Conservation (phyloP, 2,797 vertebrate genomes). For the Cynodonichthys magdalenae region DNA sequence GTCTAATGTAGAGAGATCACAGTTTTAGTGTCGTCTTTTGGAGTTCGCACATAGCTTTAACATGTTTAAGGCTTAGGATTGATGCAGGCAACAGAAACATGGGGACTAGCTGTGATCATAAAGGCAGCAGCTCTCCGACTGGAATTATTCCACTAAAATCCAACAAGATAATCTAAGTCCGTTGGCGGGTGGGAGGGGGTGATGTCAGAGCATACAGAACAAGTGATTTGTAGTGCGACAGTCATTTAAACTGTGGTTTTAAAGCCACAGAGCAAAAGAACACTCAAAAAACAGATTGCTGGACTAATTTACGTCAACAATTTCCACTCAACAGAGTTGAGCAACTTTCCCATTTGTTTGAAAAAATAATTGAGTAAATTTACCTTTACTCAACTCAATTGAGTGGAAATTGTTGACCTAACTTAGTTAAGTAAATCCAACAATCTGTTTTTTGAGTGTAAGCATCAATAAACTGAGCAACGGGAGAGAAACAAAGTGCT, state of each 20-base stretch:
- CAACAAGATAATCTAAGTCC: slow-evolving; percentile 24
- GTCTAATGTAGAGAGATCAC: slow-evolving; percentile 92
- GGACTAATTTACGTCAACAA: too few species aligned
- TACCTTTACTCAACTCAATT: too few species aligned
- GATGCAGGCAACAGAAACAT: slow-evolving; percentile 70
- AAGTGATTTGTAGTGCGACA: slow-evolving; percentile 49
- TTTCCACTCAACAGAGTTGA: too few species aligned
- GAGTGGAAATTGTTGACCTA: too few species aligned
- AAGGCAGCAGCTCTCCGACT: slow-evolving; percentile 69
- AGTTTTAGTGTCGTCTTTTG: slow-evolving; percentile 93
- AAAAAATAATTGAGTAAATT: too few species aligned
- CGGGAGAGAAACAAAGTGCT: slow-evolving; percentile 86
- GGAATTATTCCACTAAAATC: slow-evolving; percentile 32
- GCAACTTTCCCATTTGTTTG: too few species aligned
- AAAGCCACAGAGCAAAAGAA: slow-evolving; percentile 43
- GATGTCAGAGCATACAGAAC: slow-evolving; percentile 34
- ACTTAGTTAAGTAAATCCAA: too few species aligned
- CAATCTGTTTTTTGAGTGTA: not conserved
- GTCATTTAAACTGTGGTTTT: slow-evolving; percentile 39
- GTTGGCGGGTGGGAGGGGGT: slow-evolving; percentile 25
- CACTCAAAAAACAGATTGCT: too few species aligned
- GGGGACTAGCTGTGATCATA: slow-evolving; percentile 49
- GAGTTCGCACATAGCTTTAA: slow-evolving; percentile 82
- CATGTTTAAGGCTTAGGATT: slow-evolving; percentile 90
- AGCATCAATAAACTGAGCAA: slow-evolving; percentile 73